Conservation (phyloP, 1,140 invertebrate species). For the Epicauta chinensis region DNA sequence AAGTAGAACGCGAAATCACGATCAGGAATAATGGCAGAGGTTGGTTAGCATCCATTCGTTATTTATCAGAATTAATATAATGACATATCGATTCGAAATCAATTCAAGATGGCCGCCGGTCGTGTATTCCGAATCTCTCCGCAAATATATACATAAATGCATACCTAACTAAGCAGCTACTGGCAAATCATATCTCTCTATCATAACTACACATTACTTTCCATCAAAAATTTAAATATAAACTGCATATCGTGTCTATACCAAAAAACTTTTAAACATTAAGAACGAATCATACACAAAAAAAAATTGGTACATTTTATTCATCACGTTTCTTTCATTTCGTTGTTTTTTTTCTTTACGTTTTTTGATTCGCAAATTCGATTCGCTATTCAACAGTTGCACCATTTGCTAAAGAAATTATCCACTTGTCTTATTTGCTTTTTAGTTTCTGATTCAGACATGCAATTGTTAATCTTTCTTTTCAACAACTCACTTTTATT, state of each 20-base stretch:
- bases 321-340: too few relatives aligned
- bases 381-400: constrained; percentile 29
- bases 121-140: constrained; percentile 24
- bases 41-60: constrained; percentile 26
- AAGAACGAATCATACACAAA: not conserved
- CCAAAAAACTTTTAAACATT: constrained; percentile 2
- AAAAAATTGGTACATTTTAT: too few relatives aligned
- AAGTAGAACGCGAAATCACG: constrained; percentile 24
- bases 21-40: constrained; percentile 26
- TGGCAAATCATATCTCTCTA: constrained; percentile 26
- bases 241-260: constrained; percentile 28
- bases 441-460: constrained; percentile 29
- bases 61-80: constrained; percentile 35
- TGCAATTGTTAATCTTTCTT: constrained; percentile 32
- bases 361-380: constrained; percentile 4
- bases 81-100: constrained; percentile 35
- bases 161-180: constrained; percentile 27
- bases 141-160: constrained; percentile 31
- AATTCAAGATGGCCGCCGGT: constrained; percentile 33
- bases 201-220: constrained; percentile 22
- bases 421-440: constrained; percentile 33
- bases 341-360: too few relatives aligned
- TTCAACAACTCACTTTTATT: constrained; percentile 33
- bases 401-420: constrained; percentile 35
- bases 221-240: constrained; percentile 33